Percentiles rank a stretch among this genome's conserved stretches.
phyloP scores from a whole-genome alignment of 1,140 invertebrate species.

The Aphelenchoides fujianensis region DNA sequence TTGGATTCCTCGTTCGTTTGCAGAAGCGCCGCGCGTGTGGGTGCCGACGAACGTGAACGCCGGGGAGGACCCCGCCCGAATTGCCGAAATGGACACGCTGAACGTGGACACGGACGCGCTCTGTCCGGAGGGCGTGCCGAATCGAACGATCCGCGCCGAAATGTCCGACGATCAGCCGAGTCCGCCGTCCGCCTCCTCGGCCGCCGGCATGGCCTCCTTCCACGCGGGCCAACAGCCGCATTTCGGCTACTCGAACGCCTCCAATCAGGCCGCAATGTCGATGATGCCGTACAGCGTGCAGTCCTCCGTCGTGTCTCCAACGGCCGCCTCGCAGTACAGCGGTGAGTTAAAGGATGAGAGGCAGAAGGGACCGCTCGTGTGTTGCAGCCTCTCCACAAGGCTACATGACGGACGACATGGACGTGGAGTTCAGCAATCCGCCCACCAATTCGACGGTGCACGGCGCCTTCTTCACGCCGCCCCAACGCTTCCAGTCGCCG shows the following conservation, averaged over 20 bases:
- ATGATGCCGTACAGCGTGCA: constrained; percentile 16
- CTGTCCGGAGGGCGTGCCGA: constrained; percentile 21
- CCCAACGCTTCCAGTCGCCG: not conserved
- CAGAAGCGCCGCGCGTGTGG: constrained; percentile 33
- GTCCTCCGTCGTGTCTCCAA: constrained; percentile 2
- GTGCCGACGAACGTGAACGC: constrained; percentile 31
- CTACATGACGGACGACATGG: constrained; percentile 38
- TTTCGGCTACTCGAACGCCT: not conserved
- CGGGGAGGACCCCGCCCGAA: not conserved
- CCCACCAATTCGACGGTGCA: not conserved
- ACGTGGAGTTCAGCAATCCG: constrained; percentile 27
- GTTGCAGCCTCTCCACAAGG: constrained; percentile 40
- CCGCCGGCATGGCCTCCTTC: not conserved
- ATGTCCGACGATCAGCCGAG: not conserved
- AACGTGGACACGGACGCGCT: constrained; percentile 14
- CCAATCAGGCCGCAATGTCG: too few relatives aligned
- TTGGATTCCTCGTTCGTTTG: not conserved
- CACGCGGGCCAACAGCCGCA: too few relatives aligned
- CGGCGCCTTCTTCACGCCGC: not conserved
- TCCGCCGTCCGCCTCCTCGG: not conserved
- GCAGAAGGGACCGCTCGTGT: too few relatives aligned
- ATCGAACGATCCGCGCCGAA: not conserved
- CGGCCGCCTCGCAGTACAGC: constrained; percentile 13
- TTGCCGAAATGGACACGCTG: constrained; percentile 21
- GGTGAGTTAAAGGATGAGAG: constrained; percentile 1